These are phyloP conservation scores for Melanerpes aurifrons DNA, from an alignment of 2,113 vertebrate genomes.

Conservation along the genomic window DNA sequence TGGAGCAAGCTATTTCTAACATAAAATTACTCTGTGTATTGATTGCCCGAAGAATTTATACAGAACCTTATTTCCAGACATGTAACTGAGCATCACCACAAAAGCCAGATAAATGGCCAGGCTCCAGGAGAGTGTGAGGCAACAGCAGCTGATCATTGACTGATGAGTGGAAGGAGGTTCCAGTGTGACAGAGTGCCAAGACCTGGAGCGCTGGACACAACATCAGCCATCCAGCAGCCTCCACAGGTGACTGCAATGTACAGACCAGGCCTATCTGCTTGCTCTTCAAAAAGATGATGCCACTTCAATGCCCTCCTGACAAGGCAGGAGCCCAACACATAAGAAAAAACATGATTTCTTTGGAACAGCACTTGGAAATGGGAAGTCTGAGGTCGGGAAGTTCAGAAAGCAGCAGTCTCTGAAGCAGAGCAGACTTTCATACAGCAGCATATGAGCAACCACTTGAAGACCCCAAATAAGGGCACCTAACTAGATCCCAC, in stretches of 20 bases:
- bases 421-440: not conserved
- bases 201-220: not conserved
- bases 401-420: not conserved
- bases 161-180: conserved; percentile 44
- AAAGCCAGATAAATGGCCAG: conserved; percentile 56
- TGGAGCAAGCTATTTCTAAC: conserved; percentile 70
- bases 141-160: not conserved
- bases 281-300: not conserved
- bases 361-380: not conserved
- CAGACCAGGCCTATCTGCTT: not conserved
- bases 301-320: not conserved
- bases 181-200: not conserved
- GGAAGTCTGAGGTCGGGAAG: not conserved
- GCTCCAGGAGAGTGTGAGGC: conserved; percentile 32
- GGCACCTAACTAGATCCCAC: not conserved
- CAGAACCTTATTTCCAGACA: conserved; percentile 65
- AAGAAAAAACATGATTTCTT: not conserved
- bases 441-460: not conserved
- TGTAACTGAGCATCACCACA: conserved; percentile 58
- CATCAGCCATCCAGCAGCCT: not conserved
- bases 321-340: not conserved
- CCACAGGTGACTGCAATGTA: not conserved
- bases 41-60: conserved; percentile 66
- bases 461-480: not conserved
- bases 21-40: conserved; percentile 59